Base-by-base conservation (phyloP, 2,888 invertebrate species). In the Synergus laeviventris region DNA sequence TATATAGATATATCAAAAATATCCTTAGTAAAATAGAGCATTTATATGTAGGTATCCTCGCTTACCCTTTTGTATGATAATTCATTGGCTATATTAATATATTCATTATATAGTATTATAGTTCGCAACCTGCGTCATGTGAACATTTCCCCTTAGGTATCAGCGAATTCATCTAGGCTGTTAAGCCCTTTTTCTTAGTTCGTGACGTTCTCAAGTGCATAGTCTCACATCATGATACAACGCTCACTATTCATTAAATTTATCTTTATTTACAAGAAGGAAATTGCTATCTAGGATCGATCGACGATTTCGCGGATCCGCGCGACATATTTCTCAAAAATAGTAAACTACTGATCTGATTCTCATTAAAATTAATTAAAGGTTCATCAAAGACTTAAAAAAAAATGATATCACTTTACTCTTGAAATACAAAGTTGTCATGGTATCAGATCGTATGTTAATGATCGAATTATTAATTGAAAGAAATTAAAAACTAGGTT, bases 1-100 rank as follows among this genome's bases (percentile, higher is more conserved):
- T 86, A 87, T 88, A 89, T 87, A 89, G 86, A 89, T 89, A 90
- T 91, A 91, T 90, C 90, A 91, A 90, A 91, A 91, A 91, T 91
- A 91, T 90, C 87, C 89, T 90, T 90, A 90, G 82, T 91, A 91
- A 90, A 91, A 91, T 91, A 91, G 88, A 90, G 86, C 85, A 85
- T 85, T 85, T 84, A 85, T 83, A 85, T 86, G 86, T 87, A 88
- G 85, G 86, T 89, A 89, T 87, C 83, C 78, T 84, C 86, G 81
- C 86, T 87, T 89, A 88, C 86, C 78, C 84, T 31, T 84, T 36
- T 82, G 81, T 84, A 84, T 87, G 82, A 85, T 87, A 86, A 80
- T 85, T 84, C 80, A 85, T 84, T 85, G 78, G 78, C 79, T 84
- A 84, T 83, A 73, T 84, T 83, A 79, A 79, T 74, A 81, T 74